Evolutionary conservation across 2,113 vertebrate genomes (phyloP), one percentile per base, ranked within the genome.

Genomic region (Percopsis transmontana): DNA sequence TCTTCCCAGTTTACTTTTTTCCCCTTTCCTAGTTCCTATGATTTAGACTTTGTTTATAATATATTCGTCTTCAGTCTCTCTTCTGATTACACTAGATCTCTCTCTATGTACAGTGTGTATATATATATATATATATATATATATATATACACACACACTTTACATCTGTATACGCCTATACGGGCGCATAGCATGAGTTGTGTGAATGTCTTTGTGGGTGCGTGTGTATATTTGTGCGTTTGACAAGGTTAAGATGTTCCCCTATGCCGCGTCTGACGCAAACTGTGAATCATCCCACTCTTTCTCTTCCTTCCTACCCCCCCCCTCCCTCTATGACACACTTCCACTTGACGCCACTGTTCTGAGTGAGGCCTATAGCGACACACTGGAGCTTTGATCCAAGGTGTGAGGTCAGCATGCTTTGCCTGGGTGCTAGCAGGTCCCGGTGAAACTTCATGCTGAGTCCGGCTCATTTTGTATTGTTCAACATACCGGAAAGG

Each of bases 221-320:
- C 41, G 62, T 56, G 55, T 41, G 27, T 53, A 23, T 61, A 23
- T 55, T 55, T 19, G 51, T 55, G 54, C 51, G 27, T 45, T 64
- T 51, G 51, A 27, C 74, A 72, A 66, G 72, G 71, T 85, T 82
- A 82, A 82, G 78, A 82, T 80, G 77, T 72, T 83, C 80, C 77
- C 72, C 58, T 58, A 55, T 38, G 70, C 79, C 33, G 81, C 80
- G 80, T 87, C 88, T 90, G 87, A 91, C 87, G 83, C 88, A 86
- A 69, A 61, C 68, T 55, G 79, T 90, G 90, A 90, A 83, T 90
- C 88, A 91, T 86, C 85, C 70, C 60, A 40, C 64, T 77, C 68
- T 56, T 56, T 58, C 62, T 47, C 38, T 69, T 20, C 21, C 48
- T 52, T 19, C 20, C 50, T 52, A 3, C 20, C 50, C 50, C 9